A percentile compares a stretch with the other conserved stretches of the same genome.
These are phyloP conservation scores for Chiroxiphia lanceolata DNA, from an alignment of 2,797 vertebrate genomes.

Conservation along the genomic window DNA sequence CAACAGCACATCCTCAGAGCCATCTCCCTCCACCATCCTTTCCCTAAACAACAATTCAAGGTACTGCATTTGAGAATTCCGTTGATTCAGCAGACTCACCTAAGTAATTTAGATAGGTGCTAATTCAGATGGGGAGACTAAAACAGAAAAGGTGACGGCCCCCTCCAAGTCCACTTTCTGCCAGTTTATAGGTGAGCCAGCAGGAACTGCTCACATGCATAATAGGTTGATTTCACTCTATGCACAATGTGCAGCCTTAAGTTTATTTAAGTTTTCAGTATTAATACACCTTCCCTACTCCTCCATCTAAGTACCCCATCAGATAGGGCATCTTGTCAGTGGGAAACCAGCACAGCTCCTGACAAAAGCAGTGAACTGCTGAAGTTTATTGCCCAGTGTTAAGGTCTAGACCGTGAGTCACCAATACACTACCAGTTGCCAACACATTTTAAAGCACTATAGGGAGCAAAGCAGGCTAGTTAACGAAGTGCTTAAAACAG, in stretches of 20 bases:
- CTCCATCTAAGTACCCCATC: background rate
- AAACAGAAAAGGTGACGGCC: background rate
- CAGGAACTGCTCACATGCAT: background rate
- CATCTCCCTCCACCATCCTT: background rate
- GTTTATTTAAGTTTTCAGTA: background rate
- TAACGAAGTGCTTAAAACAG: background rate
- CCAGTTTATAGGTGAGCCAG: background rate
- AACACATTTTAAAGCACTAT: fast-evolving
- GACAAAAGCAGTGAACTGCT: background rate
- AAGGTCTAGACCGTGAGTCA: background rate
- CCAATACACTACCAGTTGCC: background rate
- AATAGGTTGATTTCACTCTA: background rate
- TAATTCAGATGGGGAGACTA: background rate
- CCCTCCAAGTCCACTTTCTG: background rate
- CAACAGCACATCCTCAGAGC: background rate
- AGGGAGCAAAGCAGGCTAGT: background rate
- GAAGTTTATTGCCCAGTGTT: background rate
- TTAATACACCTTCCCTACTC: background rate
- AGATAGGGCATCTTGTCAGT: background rate
- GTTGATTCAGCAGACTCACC: background rate
- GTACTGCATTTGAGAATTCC: background rate
- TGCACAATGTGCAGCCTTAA: fast-evolving
- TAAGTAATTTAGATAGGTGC: background rate
- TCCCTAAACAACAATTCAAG: background rate
- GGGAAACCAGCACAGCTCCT: background rate